Conservation (phyloP, 2,888 invertebrate genomes). For the Clusia tigrina region DNA sequence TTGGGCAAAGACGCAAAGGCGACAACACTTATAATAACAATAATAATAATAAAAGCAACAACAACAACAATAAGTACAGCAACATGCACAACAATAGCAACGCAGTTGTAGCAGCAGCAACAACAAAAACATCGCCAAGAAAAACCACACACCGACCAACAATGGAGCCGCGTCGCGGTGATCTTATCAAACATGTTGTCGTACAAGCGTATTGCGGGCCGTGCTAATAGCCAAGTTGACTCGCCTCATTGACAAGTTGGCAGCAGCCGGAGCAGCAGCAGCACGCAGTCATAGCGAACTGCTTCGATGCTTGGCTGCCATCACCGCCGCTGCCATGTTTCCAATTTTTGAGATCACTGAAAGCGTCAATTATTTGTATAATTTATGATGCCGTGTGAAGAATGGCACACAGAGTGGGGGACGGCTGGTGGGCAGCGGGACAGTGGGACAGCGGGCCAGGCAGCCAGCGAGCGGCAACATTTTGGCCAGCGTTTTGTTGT, state of each 20-base stretch:
- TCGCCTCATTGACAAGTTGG: constrained; percentile 1
- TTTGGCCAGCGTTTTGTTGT: not conserved
- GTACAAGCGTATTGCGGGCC: constrained; percentile 18
- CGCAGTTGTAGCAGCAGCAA: constrained; percentile 22
- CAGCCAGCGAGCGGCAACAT: not conserved
- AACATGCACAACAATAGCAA: constrained; percentile 12
- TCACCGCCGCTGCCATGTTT: constrained; percentile 39
- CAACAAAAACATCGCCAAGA: constrained; percentile 13
- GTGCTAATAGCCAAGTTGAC: constrained; percentile 12
- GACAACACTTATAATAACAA: no score
- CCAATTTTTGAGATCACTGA: constrained; percentile 59
- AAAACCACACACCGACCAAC: constrained; percentile 17
- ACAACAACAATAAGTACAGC: constrained; percentile 12
- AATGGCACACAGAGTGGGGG: constrained; percentile 59
- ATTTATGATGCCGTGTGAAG: constrained; percentile 62
- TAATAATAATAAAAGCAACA: constrained; percentile 22
- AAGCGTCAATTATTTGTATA: constrained; percentile 62
- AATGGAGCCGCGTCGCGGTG: constrained; percentile 39
- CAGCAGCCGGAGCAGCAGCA: constrained; percentile 3
- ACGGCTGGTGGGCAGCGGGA: constrained; percentile 52
- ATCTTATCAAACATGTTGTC: constrained; percentile 26
- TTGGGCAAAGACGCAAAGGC: constrained; percentile 14
- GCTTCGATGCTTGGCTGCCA: no score
- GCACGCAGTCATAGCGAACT: no score
- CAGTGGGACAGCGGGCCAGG: constrained; percentile 47